These are phyloP conservation scores for Eristalis arbustorum DNA, from an alignment of 2,888 invertebrate genomes.

Conservation along the genomic window DNA sequence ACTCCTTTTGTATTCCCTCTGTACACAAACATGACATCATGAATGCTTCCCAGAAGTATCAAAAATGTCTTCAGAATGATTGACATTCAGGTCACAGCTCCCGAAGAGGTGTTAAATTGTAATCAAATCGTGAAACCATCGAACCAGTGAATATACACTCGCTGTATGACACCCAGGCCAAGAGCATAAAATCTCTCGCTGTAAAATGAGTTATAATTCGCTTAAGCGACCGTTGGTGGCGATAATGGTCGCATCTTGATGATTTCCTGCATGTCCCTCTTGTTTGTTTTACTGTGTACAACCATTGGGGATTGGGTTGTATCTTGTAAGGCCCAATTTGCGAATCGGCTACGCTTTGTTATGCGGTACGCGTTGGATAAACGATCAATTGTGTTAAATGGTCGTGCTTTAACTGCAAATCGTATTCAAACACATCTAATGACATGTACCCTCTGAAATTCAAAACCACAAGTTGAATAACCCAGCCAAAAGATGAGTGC, in stretches of 20 bases:
- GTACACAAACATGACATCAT: no score
- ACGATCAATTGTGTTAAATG: background rate
- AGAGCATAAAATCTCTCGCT: background rate
- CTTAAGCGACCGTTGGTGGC: background rate
- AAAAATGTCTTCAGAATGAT: no score
- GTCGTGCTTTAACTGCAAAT: background rate
- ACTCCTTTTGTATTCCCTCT: no score
- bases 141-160: no score
- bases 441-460: background rate
- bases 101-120: no score
- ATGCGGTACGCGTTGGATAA: background rate
- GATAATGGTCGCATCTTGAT: background rate
- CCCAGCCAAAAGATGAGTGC: background rate
- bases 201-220: background rate
- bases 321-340: background rate
- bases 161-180: background rate
- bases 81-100: no score
- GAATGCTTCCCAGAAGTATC: no score
- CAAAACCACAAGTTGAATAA: background rate
- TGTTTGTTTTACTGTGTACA: background rate
- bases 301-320: background rate
- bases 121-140: no score
- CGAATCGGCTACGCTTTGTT: background rate
- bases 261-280: background rate
- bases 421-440: background rate